Base-by-base conservation (phyloP, 2,888 invertebrate species). In the Griposia aprilina region DNA sequence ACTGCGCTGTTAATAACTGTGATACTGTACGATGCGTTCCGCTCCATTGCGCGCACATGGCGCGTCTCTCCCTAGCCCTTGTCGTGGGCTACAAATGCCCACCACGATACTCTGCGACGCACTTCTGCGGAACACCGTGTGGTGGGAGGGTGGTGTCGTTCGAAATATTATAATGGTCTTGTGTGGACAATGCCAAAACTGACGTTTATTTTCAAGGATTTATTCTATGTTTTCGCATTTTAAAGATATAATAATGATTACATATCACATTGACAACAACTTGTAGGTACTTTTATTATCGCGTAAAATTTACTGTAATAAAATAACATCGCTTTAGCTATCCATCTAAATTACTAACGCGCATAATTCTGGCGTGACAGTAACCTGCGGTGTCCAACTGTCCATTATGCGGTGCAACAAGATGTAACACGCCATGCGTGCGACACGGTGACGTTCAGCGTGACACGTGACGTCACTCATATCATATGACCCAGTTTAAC, bases 41-140 rank as follows among this genome's bases (percentile, higher is more conserved):
- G 77, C 68, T 55, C n/a, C 78, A 84, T 82, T 72, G 52, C n/a
- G 30, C 78, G 52, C 83, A 84, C 65, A 72, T 74, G 83, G 78
- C 72, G 74, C 74, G 65, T 26, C 45, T 52, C 65, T 17, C 52
- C 55, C 68, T 26, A 20, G 41, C 23, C 48, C 68, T 45, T 59
- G 55, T 67, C 30, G 76, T 41, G 71, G 68, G 11, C 59, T 15
- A 45, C 59, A 36, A 41, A 57, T 48, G 59, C n/a, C 50, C 52
- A 30, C 4, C 30, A n/a, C 36, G 23, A n/a, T 60, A 71, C 48
- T 67, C 17, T 26, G 15, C 6, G 65, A 10, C 4, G 20, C 55
- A 36, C 30, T 79, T 30, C n/a, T 52, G 67, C 10, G n/a, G 23
- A 15, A 57, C 15, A 67, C 30, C 17, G 2, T 72, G 50, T 36